Evolutionary conservation across 2,113 vertebrate genomes (phyloP).

Genomic region (Mustelus asterias): DNA sequence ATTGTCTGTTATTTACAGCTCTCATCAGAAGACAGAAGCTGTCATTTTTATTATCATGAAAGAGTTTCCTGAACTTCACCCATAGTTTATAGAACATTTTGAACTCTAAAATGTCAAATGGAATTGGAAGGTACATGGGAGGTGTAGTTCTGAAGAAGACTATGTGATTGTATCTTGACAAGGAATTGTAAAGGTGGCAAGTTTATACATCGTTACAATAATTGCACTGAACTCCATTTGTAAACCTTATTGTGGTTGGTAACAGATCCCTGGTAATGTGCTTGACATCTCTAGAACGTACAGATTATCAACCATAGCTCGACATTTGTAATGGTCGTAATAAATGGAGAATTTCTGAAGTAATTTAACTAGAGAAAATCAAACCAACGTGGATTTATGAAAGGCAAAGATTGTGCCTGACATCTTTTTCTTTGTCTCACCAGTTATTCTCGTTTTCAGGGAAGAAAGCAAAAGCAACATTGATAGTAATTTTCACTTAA

Average conservation of each 20-base stretch:
- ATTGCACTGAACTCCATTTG: neutral
- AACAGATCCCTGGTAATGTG: neutral
- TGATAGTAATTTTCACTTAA: neutral
- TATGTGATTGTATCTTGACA: neutral
- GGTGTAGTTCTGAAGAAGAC: neutral
- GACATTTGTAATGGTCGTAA: neutral
- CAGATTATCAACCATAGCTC: neutral
- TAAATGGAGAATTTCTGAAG: neutral
- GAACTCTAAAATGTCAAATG: neutral
- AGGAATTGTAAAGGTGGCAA: neutral
- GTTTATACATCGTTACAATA: neutral
- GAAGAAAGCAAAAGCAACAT: neutral
- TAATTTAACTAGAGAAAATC: neutral
- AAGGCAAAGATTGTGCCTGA: neutral
- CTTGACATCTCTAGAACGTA: neutral
- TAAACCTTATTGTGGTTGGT: neutral
- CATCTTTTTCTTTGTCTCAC: neutral
- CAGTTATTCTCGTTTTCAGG: neutral
- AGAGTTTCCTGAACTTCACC: neutral
- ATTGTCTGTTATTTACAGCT: neutral
- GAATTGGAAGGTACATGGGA: neutral
- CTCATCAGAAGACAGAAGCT: neutral
- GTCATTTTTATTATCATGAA: neutral
- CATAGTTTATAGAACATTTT: neutral
- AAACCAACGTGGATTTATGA: neutral